Evolutionary conservation across 2,113 vertebrate species (phyloP).

Genomic region (Panthera leo): DNA sequence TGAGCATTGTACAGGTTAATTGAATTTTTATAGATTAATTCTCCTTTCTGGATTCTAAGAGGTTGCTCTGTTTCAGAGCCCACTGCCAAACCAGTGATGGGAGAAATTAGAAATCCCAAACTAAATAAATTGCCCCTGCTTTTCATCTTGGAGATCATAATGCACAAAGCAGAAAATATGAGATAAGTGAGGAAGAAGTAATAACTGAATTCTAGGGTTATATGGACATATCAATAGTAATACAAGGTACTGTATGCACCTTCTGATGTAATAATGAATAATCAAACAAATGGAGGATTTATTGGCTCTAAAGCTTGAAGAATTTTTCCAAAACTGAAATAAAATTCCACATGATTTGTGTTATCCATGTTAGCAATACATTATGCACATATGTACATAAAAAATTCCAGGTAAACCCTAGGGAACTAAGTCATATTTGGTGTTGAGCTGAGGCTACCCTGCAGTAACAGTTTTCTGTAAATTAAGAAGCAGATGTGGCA

Average conservation of each 20-base stretch:
- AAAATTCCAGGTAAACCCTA: too few species aligned
- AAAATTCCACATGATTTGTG: neutral
- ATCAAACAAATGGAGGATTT: neutral
- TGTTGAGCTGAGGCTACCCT: neutral
- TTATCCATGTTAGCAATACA: neutral
- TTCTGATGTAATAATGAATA: neutral
- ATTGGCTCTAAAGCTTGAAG: neutral
- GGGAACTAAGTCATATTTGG: neutral
- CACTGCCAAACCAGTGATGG: conserved; percentile 73
- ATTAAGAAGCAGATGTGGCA: neutral
- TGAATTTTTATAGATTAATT: conserved; percentile 86
- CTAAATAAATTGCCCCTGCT: conserved; percentile 68
- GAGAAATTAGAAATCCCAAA: conserved; percentile 76
- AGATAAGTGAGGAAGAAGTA: neutral
- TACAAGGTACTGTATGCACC: neutral
- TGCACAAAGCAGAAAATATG: conserved; percentile 29
- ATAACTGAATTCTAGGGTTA: neutral
- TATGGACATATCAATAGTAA: neutral
- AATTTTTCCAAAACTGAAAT: neutral
- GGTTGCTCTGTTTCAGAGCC: conserved; percentile 68
- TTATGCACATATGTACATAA: too few species aligned
- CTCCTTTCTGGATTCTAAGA: conserved; percentile 73
- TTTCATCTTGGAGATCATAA: conserved; percentile 60
- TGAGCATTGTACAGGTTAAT: conserved; percentile 83
- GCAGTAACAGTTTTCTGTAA: neutral